phyloP scores from a whole-genome alignment of 2,888 invertebrate genomes.

The Athalia circularis region DNA sequence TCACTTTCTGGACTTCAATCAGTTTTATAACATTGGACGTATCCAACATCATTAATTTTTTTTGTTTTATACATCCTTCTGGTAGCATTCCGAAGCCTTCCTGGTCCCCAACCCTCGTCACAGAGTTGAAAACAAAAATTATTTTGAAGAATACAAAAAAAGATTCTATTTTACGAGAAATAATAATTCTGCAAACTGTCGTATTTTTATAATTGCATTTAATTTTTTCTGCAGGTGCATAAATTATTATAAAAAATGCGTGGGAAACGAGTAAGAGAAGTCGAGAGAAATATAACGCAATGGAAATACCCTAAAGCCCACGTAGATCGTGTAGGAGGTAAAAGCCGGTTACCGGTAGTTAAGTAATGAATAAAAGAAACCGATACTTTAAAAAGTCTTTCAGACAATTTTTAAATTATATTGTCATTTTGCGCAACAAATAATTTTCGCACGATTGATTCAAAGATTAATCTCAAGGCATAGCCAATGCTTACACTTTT shows the following conservation, averaged over 20 bases:
- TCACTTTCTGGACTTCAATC: no score
- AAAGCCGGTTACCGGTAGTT: background rate
- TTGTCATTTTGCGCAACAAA: background rate
- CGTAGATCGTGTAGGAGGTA: conserved; percentile 17
- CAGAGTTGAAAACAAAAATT: background rate
- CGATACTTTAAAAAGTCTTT: no score
- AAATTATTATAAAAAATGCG: conserved; percentile 7
- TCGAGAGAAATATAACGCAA: conserved; percentile 1
- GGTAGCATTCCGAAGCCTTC: no score
- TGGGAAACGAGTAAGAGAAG: background rate
- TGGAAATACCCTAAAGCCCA: conserved; percentile 21
- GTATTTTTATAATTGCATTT: no score
- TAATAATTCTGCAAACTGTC: no score
- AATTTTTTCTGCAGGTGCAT: no score
- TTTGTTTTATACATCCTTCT: no score
- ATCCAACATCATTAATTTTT: no score
- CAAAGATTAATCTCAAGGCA: no score
- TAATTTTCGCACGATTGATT: background rate
- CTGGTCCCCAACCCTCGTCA: background rate
- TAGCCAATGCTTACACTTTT: no score
- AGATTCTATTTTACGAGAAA: no score
- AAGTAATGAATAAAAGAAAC: conserved; percentile 27
- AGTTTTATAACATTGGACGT: no score
- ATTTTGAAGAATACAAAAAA: background rate
- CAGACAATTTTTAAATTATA: background rate